Conservation (phyloP, 2,888 invertebrate genomes). For the Beris chalybata region DNA sequence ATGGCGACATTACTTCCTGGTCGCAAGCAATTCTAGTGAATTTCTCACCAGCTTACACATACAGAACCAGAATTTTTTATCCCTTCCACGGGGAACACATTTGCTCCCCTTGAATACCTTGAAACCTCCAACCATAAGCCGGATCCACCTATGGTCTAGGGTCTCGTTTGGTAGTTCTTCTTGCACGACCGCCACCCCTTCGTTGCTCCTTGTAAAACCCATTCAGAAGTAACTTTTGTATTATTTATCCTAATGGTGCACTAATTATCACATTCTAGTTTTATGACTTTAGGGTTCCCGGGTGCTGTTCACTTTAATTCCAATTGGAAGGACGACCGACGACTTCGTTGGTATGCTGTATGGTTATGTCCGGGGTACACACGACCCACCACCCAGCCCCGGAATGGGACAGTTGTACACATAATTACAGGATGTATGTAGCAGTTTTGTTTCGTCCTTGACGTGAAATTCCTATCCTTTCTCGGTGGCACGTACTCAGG, state of each 20-base stretch:
- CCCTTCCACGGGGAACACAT: not conserved
- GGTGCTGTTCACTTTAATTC: slow-evolving; percentile 8
- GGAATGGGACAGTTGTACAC: not conserved
- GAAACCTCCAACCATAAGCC: too few relatives aligned
- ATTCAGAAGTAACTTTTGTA: slow-evolving; percentile 35
- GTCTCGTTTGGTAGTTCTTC: not conserved
- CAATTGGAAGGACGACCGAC: slow-evolving; percentile 13
- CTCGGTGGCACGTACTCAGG: slow-evolving; percentile 15
- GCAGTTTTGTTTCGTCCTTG: slow-evolving; percentile 16
- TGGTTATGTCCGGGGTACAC: too few relatives aligned
- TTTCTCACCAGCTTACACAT: not conserved
- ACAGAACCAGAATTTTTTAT: not conserved
- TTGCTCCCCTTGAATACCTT: too few relatives aligned
- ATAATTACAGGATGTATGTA: slow-evolving; percentile 30
- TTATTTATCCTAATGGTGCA: slow-evolving; percentile 40
- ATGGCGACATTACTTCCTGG: slow-evolving; percentile 21
- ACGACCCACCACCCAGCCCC: too few relatives aligned
- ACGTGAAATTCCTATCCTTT: slow-evolving; percentile 9
- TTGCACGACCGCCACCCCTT: not conserved
- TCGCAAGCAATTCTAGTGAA: too few relatives aligned
- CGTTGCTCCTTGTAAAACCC: slow-evolving; percentile 9
- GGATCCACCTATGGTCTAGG: too few relatives aligned
- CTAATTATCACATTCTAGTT: slow-evolving; percentile 41
- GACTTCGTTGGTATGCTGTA: slow-evolving; percentile 23
- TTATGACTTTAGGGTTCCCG: slow-evolving; percentile 37